Evolutionary conservation across 2,888 invertebrate genomes (phyloP).

Genomic region (Philereme vetulata): DNA sequence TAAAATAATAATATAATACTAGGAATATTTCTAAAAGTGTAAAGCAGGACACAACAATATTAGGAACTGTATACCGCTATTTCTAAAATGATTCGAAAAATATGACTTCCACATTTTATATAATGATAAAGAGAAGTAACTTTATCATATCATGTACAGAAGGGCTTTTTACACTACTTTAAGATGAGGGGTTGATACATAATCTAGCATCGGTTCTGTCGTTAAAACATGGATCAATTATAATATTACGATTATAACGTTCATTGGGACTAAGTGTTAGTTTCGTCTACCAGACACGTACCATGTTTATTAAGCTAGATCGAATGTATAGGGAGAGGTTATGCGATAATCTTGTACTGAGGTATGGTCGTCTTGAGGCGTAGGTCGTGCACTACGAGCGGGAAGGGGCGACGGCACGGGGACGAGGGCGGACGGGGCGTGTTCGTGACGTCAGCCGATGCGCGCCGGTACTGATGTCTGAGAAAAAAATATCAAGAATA

Average conservation of each 20-base stretch:
- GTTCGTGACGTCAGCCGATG: slow-evolving; percentile 46
- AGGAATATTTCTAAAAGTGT: slow-evolving; percentile 35
- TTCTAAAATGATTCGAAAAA: slow-evolving; percentile 19
- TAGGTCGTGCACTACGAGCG: slow-evolving; percentile 70
- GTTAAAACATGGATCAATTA: not conserved
- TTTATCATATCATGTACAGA: no score
- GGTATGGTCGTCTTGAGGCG: slow-evolving; percentile 50
- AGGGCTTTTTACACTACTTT: no score
- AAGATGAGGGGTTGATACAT: no score
- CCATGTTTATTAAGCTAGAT: not conserved
- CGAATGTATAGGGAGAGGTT: no score
- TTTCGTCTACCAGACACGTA: not conserved
- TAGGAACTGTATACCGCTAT: slow-evolving; percentile 46
- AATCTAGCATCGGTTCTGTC: not conserved
- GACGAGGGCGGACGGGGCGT: slow-evolving; percentile 41
- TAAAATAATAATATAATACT: slow-evolving; percentile 36
- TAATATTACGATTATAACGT: not conserved
- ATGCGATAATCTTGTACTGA: slow-evolving; percentile 43
- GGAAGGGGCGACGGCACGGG: slow-evolving; percentile 72
- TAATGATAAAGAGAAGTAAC: not conserved
- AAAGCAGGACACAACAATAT: slow-evolving; percentile 36
- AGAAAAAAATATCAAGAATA: not conserved
- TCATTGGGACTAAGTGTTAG: not conserved
- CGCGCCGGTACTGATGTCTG: slow-evolving; percentile 49
- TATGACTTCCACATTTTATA: slow-evolving; percentile 7